phyloP scores from a whole-genome alignment of 2,888 invertebrate species.

The Drepana falcataria region DNA sequence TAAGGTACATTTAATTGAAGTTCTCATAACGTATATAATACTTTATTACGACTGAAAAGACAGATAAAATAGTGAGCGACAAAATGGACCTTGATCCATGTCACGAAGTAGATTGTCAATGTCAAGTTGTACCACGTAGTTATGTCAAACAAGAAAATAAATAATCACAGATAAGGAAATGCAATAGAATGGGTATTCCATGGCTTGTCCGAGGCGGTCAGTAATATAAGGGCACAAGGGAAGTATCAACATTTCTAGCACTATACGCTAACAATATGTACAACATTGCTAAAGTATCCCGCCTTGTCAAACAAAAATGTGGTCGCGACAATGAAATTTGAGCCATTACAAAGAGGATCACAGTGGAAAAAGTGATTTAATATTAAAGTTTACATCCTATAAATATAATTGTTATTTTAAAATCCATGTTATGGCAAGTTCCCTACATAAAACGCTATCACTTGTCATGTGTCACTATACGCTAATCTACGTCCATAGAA shows the following conservation, averaged over 20 bases:
- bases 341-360: constrained; percentile 76
- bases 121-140: no score
- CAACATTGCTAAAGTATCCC: constrained; percentile 47
- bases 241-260: constrained; percentile 58
- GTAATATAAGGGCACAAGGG: constrained; percentile 71
- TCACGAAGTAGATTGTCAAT: no score
- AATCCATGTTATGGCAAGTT: constrained; percentile 77
- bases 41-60: no score
- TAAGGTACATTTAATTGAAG: no score
- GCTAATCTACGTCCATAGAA: constrained; percentile 71
- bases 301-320: constrained; percentile 35
- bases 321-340: constrained; percentile 69
- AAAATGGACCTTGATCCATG: no score
- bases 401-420: constrained; percentile 54
- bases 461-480: constrained; percentile 54
- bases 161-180: constrained; percentile 65
- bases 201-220: constrained; percentile 44
- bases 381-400: constrained; percentile 59
- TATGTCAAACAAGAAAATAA: constrained; percentile 36
- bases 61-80: no score
- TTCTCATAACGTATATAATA: no score
- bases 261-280: constrained; percentile 63
- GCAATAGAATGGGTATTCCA: constrained; percentile 34
- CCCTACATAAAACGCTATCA: constrained; percentile 67
- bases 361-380: constrained; percentile 78